These are phyloP conservation scores for Seladonia tumulorum DNA, from an alignment of 2,888 invertebrate genomes.

Conservation along the genomic window DNA sequence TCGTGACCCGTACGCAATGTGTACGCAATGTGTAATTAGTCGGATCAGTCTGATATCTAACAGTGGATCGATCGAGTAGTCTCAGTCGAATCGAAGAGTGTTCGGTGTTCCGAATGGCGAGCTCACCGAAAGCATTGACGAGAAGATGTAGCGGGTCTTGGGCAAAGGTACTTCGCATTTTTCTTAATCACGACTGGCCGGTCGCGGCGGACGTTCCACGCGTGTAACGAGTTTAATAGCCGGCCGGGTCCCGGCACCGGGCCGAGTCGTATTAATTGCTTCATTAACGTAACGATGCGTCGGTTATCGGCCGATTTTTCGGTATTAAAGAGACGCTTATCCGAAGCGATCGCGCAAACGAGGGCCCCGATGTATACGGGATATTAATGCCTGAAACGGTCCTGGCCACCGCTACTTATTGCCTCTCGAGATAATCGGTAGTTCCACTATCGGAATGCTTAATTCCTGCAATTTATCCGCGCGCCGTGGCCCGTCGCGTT, in stretches of 20 bases:
- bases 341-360: slow-evolving; percentile 56
- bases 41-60: background rate
- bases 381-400: slow-evolving; percentile 53
- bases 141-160: slow-evolving; percentile 4
- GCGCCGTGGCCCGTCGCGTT: slow-evolving; percentile 15
- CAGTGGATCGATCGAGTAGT: background rate
- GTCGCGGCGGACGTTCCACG: slow-evolving; percentile 34
- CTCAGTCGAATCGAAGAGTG: background rate
- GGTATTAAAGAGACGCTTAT: slow-evolving; percentile 57
- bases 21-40: no score
- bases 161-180: slow-evolving; percentile 30
- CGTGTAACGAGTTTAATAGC: slow-evolving; percentile 48
- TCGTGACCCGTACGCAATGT: no score
- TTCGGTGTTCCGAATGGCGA: background rate
- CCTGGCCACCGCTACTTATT: slow-evolving; percentile 40
- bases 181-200: slow-evolving; percentile 39
- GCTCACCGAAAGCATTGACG: slow-evolving; percentile 13
- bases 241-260: slow-evolving; percentile 12
- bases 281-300: slow-evolving; percentile 64
- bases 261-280: slow-evolving; percentile 60
- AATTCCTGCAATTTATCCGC: slow-evolving; percentile 64
- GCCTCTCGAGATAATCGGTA: slow-evolving; percentile 44
- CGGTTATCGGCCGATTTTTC: slow-evolving; percentile 59
- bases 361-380: slow-evolving; percentile 37
- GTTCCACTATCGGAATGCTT: slow-evolving; percentile 58